A percentile compares a stretch with the other conserved stretches of the same genome.
phyloP scores from a whole-genome alignment of 1,140 invertebrate genomes.

The Apocrypta bakeri region DNA sequence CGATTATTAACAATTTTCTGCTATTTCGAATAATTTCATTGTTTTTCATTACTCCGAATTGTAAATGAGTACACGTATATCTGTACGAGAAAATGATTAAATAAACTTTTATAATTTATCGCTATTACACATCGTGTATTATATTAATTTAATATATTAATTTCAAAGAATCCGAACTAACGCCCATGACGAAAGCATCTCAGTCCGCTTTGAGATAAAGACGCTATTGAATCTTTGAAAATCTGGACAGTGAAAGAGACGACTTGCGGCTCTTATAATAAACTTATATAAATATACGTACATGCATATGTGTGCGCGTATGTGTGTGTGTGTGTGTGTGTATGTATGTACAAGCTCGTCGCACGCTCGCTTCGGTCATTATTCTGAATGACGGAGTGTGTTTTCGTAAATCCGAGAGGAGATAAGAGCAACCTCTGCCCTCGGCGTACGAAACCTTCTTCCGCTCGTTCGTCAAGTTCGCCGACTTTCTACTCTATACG shows the following conservation, averaged over 20 bases:
- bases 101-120: no score
- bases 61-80: no score
- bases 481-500: conserved; percentile 33
- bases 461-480: conserved; percentile 57
- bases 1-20: no score
- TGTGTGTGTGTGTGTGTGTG: no score
- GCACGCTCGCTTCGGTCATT: conserved; percentile 42
- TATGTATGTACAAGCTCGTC: neutral
- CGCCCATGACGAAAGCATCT: neutral
- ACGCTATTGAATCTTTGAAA: conserved; percentile 65
- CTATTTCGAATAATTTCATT: no score
- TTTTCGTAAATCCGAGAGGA: conserved; percentile 63
- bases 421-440: conserved; percentile 65
- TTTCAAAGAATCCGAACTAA: no score
- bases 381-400: conserved; percentile 64
- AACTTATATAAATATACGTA: neutral
- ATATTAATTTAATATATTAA: no score
- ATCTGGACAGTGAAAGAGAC: conserved; percentile 53
- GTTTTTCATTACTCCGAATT: no score
- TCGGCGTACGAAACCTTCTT: conserved; percentile 65
- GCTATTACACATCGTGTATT: no score
- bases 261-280: neutral
- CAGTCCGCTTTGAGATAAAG: conserved; percentile 57
- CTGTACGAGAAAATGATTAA: no score
- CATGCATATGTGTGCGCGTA: no score